Base-by-base conservation (phyloP, 53 echinoderm and acorn worm genomes). In the Holothuria scabra region DNA sequence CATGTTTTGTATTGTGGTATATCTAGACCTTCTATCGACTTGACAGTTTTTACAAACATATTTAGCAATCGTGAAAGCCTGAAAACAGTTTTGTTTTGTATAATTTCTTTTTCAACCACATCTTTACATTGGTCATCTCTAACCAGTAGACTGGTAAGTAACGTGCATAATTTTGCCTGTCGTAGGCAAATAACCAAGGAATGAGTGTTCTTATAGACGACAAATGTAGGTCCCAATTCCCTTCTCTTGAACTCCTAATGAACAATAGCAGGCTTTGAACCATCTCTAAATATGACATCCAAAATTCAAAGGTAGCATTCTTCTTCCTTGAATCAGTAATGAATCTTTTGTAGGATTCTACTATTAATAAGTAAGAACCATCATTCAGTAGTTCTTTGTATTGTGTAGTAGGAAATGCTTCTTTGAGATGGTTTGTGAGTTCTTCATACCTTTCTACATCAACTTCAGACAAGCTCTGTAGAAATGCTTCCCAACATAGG, bases 151-250 rank as follows among this genome's bases (percentile, higher is more conserved):
- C 84, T 14, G 94, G 89, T 41, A 93, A 57, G 64, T 90, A 93
- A 5, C 90, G 67, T 33, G 90, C 71, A 68, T 93, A 92, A 55
- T 92, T 93, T 28, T 79, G 48, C 16, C 87, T 62, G 33, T 92
- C 66, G 60, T 86, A 89, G 28, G 84, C 72, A 65, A 92, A 92
- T 64, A 89, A 60, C 93, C 89, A 89, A 37, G 93, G 93, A 16
- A 84, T 16, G 14, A 89, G 28, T 21, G 57, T 28, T 80, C 89
- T 76, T 1, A 87, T 52, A 2, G 83, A 56, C 48, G 89, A 59
- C 23, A 92, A 65, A 49, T 92, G 87, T 16, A 92, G 84, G 30
- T 28, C 24, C 93, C 93, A 89, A 30, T 87, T 69, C 12, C 89
- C 89, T 21, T 84, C 74, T 86, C 90, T 48, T 16, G 93, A 85